phyloP scores from a whole-genome alignment of 2,113 vertebrate species.

The Puntigrus tetrazona region DNA sequence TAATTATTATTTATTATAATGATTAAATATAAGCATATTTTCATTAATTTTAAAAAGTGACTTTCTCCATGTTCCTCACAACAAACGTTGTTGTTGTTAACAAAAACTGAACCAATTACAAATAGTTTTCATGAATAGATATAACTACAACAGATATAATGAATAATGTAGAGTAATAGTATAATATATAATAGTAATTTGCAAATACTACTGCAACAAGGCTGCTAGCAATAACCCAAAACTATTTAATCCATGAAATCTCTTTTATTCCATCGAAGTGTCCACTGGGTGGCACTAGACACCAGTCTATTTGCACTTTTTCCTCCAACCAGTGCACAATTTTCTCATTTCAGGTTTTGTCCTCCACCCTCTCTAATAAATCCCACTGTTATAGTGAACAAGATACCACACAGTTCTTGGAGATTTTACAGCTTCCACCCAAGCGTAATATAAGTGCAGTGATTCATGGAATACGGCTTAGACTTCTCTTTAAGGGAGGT shows the following conservation, averaged over 20 bases:
- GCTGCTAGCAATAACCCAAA: background rate
- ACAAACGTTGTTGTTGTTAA: background rate
- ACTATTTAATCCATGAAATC: background rate
- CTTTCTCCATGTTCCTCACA: background rate
- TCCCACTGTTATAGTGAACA: slow-evolving; percentile 14
- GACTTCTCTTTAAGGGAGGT: background rate
- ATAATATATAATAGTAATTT: background rate
- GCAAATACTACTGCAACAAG: background rate
- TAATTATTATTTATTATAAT: too few relatives aligned
- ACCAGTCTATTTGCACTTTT: slow-evolving; percentile 32
- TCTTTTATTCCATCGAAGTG: background rate
- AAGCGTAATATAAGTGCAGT: slow-evolving; percentile 31
- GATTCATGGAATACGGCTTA: slow-evolving; percentile 19
- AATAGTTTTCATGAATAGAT: background rate
- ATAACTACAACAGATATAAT: too few relatives aligned
- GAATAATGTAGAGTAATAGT: background rate
- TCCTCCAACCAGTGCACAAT: background rate
- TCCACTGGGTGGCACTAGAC: slow-evolving; percentile 70
- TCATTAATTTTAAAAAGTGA: background rate
- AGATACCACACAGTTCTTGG: slow-evolving; percentile 21
- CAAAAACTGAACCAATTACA: background rate
- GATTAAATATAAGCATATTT: too few relatives aligned
- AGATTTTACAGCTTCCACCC: slow-evolving; percentile 9
- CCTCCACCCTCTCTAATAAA: slow-evolving; percentile 16
- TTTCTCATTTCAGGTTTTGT: background rate